These are phyloP conservation scores for Agrotis clavis DNA, from an alignment of 2,888 invertebrate genomes.

Conservation along the genomic window DNA sequence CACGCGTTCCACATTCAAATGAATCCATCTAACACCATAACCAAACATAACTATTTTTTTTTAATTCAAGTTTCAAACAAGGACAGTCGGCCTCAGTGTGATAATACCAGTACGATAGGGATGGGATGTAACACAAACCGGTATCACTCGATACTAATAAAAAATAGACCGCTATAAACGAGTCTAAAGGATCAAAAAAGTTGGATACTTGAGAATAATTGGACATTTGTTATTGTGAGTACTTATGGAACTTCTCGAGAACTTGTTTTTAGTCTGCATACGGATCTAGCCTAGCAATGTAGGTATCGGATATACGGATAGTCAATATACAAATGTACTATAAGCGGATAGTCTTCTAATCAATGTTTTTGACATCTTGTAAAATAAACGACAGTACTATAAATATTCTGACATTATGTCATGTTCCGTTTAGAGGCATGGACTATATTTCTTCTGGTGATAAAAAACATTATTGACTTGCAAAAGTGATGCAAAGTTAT, in stretches of 20 bases:
- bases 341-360: too few relatives aligned
- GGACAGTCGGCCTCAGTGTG: constrained; percentile 38
- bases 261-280: constrained; percentile 14
- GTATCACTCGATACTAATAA: constrained; percentile 60
- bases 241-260: constrained; percentile 5
- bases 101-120: constrained; percentile 51
- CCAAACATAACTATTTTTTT: constrained; percentile 28
- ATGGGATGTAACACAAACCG: constrained; percentile 59
- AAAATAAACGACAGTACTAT: too few relatives aligned
- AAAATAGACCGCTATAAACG: constrained; percentile 53
- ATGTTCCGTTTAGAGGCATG: background rate
- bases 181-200: constrained; percentile 54
- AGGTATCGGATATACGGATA: too few relatives aligned
- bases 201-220: constrained; percentile 54
- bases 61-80: constrained; percentile 43
- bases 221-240: constrained; percentile 48
- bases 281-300: too few relatives aligned
- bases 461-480: too few relatives aligned
- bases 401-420: too few relatives aligned
- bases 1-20: constrained; percentile 11
- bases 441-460: background rate
- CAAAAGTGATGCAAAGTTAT: background rate
- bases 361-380: too few relatives aligned
- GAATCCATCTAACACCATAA: background rate
- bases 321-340: too few relatives aligned